A percentile compares a stretch with the other conserved stretches of the same genome.
Conservation (phyloP, 2,113 vertebrate species). For the Ictalurus furcatus region DNA sequence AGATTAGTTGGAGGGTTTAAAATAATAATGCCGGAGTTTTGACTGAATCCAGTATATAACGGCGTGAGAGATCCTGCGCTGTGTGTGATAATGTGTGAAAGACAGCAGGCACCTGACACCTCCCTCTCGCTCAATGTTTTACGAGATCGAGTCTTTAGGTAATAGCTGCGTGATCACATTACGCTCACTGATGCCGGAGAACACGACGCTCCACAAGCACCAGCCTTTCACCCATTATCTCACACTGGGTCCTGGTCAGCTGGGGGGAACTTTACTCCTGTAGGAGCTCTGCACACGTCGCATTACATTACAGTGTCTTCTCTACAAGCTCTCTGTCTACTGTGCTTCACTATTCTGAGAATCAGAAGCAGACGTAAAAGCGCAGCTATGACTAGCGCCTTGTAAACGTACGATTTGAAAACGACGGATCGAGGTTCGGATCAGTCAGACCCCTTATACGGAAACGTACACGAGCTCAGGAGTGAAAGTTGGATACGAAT, state of each 20-base stretch:
- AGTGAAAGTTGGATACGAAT: no score
- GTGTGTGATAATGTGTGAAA: constrained; percentile 7
- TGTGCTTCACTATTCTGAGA: neutral
- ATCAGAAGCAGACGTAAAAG: neutral
- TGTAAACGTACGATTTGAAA: neutral
- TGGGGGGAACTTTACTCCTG: neutral
- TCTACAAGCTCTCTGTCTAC: neutral
- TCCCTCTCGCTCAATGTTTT: constrained; percentile 63
- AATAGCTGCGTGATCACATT: constrained; percentile 47
- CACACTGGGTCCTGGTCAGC: neutral
- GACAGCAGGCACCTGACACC: constrained; percentile 39
- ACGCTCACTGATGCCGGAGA: neutral
- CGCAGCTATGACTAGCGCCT: neutral
- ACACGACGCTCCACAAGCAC: neutral
- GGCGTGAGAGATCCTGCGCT: constrained; percentile 6
- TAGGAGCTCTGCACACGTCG: neutral
- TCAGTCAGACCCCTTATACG: no score
- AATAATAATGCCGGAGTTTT: neutral
- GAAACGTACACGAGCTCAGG: no score
- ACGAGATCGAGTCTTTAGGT: constrained; percentile 57
- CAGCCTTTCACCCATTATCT: neutral
- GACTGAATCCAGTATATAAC: neutral
- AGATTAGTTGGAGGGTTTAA: no score
- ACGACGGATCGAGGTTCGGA: no score
- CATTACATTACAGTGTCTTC: neutral